Base-by-base conservation (phyloP, 2,113 vertebrate species). In the Acinonyx jubatus region DNA sequence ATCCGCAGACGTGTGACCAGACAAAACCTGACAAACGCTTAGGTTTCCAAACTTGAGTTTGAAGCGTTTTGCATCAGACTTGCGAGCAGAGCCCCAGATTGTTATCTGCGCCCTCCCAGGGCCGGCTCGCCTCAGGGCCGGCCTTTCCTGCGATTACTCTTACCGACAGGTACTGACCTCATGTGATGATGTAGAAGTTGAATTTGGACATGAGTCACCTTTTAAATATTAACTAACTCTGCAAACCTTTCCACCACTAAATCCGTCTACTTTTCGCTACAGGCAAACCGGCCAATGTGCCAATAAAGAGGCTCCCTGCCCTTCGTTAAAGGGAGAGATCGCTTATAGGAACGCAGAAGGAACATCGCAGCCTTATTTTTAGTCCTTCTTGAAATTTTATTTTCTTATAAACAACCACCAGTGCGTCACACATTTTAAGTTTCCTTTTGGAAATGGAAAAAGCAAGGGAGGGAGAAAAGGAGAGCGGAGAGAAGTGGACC, bases 91-190 rank as follows among this genome's bases (percentile, higher is more conserved):
- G n/a, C 29, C 4, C 7, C 4, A 1, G 14, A 29, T 1, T 15
- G 68, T 14, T 6, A 0, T 14, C 9, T 36, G 86, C 33, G 12
- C 29, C 7, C 23, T 36, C 50, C 8, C 13, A 0, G 1, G 13
- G 38, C 38, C 1, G 33, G 63, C 36, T 23, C 31, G 0, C 36
- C 0, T 4, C 0, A 7, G 12, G 4, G 25, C 45, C 0, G 2
- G 8, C 15, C 45, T 23, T 2, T 57, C 94, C 89, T 15, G 83
- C 3, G 18, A 3, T 45, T 9, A 19, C 48, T 76, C 88, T 63
- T 18, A 3, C 65, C n/a, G 7, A 78, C 74, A 1, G 29, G 16
- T 7, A 4, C 41, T 31, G 14, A 19, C 57, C 71, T 41, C 73
- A 0, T 3, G 5, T 11, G 21, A 52, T 45, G 3, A 9, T 0